phyloP scores from a whole-genome alignment of 2,797 vertebrate genomes.

The Chiloscyllium punctatum region DNA sequence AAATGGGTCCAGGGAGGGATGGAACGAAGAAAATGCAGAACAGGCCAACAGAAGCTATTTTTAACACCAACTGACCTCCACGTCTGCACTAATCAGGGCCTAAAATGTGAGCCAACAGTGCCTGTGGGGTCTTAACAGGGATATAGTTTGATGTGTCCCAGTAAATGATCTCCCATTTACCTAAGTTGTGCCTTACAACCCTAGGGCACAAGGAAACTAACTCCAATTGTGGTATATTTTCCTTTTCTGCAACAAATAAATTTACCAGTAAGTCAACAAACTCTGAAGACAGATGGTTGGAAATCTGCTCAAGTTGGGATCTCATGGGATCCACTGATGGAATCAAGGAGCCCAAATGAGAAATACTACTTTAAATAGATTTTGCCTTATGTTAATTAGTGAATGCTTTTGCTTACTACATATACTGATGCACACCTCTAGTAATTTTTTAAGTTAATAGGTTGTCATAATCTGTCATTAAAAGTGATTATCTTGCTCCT shows the following conservation, averaged over 20 bases:
- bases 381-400: not conserved
- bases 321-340: not conserved
- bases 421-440: not conserved
- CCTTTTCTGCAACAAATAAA: not conserved
- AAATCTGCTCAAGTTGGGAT: not conserved
- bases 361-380: not conserved
- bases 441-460: not conserved
- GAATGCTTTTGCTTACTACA: not conserved
- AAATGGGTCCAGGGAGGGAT: no score
- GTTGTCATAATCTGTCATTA: not conserved
- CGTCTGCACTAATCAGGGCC: not conserved
- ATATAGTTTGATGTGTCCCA: not conserved
- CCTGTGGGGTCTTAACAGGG: not conserved
- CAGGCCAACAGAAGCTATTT: no score
- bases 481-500: not conserved
- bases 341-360: not conserved
- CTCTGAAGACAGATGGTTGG: not conserved
- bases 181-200: not conserved
- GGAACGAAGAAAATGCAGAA: no score
- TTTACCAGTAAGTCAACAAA: not conserved
- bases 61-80: not conserved
- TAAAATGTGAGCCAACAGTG: not conserved
- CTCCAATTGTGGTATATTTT: not conserved
- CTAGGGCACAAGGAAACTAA: not conserved
- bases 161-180: not conserved